Conservation (phyloP, 1,140 invertebrate species). For the Drosophila pruinosa region DNA sequence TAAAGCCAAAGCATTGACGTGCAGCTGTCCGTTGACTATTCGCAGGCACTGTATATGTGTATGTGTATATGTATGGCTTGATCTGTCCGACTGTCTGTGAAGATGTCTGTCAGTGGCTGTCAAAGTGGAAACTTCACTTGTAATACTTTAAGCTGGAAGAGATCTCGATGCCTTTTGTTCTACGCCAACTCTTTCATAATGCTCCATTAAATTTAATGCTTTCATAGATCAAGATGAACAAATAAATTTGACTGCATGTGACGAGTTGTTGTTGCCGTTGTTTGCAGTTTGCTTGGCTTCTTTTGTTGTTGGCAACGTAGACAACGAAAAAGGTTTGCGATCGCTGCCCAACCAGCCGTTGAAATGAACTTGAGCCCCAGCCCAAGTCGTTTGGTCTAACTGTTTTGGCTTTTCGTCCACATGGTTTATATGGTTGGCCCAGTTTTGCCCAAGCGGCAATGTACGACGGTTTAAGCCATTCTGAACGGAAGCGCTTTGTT, state of each 20-base stretch:
- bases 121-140: conserved; percentile 22
- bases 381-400: conserved; percentile 1
- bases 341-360: conserved; percentile 58
- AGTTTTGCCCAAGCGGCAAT: conserved; percentile 37
- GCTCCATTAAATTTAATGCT: conserved; percentile 67
- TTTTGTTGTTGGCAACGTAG: conserved; percentile 28
- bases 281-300: conserved; percentile 13
- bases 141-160: conserved; percentile 1
- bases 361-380: conserved; percentile 60
- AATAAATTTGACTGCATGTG: conserved; percentile 60
- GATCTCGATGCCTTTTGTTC: conserved; percentile 42
- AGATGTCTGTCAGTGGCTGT: conserved; percentile 21
- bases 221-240: conserved; percentile 71
- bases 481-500: conserved; percentile 67
- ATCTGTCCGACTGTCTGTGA: neutral
- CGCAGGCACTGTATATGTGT: conserved; percentile 1
- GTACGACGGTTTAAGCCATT: conserved; percentile 44
- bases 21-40: conserved; percentile 35
- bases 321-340: conserved; percentile 4
- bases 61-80: no score
- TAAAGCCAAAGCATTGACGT: conserved; percentile 42
- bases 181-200: conserved; percentile 62
- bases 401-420: conserved; percentile 34
- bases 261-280: conserved; percentile 34
- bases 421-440: conserved; percentile 56